Evolutionary conservation across 2,113 vertebrate genomes (phyloP), one percentile per base, ranked within the genome.

Genomic region (Sinocyclocheilus grahami): DNA sequence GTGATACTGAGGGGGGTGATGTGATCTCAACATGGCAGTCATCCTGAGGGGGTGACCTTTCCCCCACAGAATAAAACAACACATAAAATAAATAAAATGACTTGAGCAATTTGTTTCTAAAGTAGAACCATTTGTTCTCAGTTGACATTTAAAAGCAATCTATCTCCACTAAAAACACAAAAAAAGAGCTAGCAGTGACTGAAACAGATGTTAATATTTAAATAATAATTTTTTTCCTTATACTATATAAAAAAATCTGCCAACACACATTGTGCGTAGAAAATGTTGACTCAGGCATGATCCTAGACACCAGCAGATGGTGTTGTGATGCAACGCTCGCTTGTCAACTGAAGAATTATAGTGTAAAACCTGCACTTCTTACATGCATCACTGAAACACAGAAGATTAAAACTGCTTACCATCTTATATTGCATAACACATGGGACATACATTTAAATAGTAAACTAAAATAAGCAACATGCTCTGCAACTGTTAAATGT

Each of bases 301-400:
- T 76, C 27, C 42, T 65, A 27, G 20, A 74, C 88, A 89, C 86
- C 88, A 87, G 78, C 30, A 87, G 88, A 89, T 89, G 83, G 86
- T n/a, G 78, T 62, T 86, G 74, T 89, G 72, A 62, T 65, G 71
- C 77, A 89, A 85, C 78, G 53, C 51, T 80, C 27, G 0, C 24
- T 48, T 30, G 16, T 65, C 33, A 37, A 74, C 27, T 30, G 9
- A 82, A 33, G 27, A 78, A 67, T 48, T 51, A 20, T 3, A 51
- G 6, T 27, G 72, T 37, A 11, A 42, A 53, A 62, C 2, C 20
- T 46, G 27, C 16, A 55, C n/a, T 60, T 60, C 30, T 60, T 22
- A 22, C 53, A 78, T 58, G 76, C 12, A 51, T 76, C 12, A 9
- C 9, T 20, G 76, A 0, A 33, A 22, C 76, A 77, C n/a, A 20